Percentiles rank a stretch among this genome's conserved stretches.
Conservation (phyloP, 2,888 invertebrate genomes). For the Micropterix aruncella region DNA sequence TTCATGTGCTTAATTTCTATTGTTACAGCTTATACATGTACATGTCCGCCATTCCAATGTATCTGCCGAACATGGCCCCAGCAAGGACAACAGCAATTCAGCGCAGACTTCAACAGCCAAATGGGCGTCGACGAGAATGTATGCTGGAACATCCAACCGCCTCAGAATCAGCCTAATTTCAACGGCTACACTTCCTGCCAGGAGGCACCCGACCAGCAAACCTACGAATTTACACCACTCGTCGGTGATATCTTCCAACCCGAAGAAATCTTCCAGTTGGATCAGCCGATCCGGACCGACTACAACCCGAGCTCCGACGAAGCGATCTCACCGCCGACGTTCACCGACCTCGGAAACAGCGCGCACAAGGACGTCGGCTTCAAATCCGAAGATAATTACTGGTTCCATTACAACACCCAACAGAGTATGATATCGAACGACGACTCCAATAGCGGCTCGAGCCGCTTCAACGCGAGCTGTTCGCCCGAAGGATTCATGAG, state of each 20-base stretch:
- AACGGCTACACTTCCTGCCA: conserved; percentile 21
- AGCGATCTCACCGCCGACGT: conserved; percentile 50
- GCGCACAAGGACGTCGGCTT: conserved; percentile 44
- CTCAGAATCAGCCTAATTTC: conserved; percentile 21
- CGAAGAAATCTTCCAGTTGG: conserved; percentile 64
- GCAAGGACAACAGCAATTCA: conserved; percentile 13
- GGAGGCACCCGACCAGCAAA: conserved; percentile 18
- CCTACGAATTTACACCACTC: conserved; percentile 44
- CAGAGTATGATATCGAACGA: conserved; percentile 37
- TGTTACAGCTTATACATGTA: conserved; percentile 46
- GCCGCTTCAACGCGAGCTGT: conserved; percentile 25
- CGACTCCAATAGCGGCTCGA: conserved; percentile 27
- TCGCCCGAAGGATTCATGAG: conserved; percentile 39
- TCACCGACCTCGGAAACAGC: conserved; percentile 58
- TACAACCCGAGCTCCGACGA: conserved; percentile 28
- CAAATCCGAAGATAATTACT: conserved; percentile 42
- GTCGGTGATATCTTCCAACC: conserved; percentile 59
- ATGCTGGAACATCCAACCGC: conserved; percentile 24
- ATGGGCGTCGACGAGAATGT: conserved; percentile 13
- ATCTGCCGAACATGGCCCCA: conserved; percentile 37
- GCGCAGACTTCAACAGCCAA: conserved; percentile 13
- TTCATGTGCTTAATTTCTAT: conserved; percentile 8
- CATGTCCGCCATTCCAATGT: conserved; percentile 64
- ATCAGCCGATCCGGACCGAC: conserved; percentile 55
- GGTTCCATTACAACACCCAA: conserved; percentile 40